Base-by-base conservation (phyloP, 2,797 vertebrate species). In the Labeo calbasu region DNA sequence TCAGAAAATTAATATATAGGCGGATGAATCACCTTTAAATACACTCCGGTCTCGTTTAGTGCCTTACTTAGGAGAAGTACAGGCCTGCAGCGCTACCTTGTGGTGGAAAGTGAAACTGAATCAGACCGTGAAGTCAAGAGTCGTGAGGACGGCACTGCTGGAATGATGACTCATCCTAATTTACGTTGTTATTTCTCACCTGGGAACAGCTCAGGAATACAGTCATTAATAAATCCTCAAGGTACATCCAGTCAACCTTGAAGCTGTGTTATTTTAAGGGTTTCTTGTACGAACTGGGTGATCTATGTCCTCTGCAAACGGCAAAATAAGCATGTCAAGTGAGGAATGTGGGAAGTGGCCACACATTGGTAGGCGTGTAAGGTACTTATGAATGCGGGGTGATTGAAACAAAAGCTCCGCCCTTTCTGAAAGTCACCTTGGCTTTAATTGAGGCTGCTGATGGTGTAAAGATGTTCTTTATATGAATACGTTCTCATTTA, bases 151-250 rank as follows among this genome's bases (percentile, higher is more conserved):
- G 4, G 53, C 19, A 19, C 55, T 65, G 13, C 51, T 21, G 88
- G 86, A 89, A 77, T 91, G 88, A 92, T 92, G 89, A 92, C 83
- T 93, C 90, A 91, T 90, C 88, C 88, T 92, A 90, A 92, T 93
- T 93, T 88, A 86, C 82, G 81, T 88, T 83, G 88, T 91, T 92
- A 92, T 92, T 89, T 89, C 91, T 92, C 91, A 92, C 84, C 72
- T 63, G 86, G 84, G 90, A 90, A 85, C 88, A 89, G 86, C 81
- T 79, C 77, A 32, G 71, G 75, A 88, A 90, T 88, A 87, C 89
- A 90, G 93, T 89, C 88, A 90, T 89, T 84, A 88, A 89, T 93
- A 89, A 86, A 91, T 93, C 91, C 92, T 79, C 36, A 87, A 23
- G 86, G 87, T 90, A 91, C 92, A 88, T 91, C 86, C 81, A 89